These are phyloP conservation scores for Telmatochromis bifrenatus DNA, from an alignment of 2,113 vertebrate species.

Conservation along the genomic window DNA sequence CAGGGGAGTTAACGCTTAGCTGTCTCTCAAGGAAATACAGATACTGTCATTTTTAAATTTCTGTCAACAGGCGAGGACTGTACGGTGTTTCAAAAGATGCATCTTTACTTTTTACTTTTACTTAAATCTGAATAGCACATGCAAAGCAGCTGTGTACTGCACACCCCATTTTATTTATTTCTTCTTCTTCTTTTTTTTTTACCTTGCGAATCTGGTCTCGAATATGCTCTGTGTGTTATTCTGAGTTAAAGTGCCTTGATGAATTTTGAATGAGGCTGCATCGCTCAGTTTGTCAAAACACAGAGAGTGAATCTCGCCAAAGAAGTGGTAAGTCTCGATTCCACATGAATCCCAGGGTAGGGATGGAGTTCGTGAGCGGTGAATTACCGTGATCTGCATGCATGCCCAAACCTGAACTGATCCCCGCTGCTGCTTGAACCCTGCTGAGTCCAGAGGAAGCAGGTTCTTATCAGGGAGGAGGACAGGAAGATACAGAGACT, in stretches of 20 bases:
- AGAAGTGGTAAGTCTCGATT: conserved; percentile 4
- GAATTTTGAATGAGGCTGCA: conserved; percentile 48
- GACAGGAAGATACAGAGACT: conserved; percentile 41
- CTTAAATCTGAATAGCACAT: conserved; percentile 10
- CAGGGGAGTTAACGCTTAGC: neutral
- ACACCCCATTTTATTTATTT: neutral
- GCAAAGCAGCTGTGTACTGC: neutral
- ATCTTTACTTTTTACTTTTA: neutral
- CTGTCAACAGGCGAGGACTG: conserved; percentile 12
- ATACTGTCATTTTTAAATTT: conserved; percentile 14
- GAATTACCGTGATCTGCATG: conserved; percentile 28
- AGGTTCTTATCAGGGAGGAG: conserved; percentile 46
- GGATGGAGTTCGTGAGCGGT: neutral
- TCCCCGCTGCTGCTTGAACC: conserved; percentile 31
- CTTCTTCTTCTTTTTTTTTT: neutral
- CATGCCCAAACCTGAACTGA: conserved; percentile 45
- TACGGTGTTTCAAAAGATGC: conserved; percentile 18
- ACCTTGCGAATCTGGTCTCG: neutral
- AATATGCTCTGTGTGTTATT: conserved; percentile 39
- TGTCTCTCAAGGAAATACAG: conserved; percentile 30
- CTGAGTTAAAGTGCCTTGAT: conserved; percentile 31
- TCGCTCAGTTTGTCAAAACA: conserved; percentile 19
- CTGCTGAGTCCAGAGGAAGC: conserved; percentile 51
- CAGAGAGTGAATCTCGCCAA: neutral
- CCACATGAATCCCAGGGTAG: neutral